Conservation (phyloP, 2,113 vertebrate genomes). For the Addax nasomaculatus region DNA sequence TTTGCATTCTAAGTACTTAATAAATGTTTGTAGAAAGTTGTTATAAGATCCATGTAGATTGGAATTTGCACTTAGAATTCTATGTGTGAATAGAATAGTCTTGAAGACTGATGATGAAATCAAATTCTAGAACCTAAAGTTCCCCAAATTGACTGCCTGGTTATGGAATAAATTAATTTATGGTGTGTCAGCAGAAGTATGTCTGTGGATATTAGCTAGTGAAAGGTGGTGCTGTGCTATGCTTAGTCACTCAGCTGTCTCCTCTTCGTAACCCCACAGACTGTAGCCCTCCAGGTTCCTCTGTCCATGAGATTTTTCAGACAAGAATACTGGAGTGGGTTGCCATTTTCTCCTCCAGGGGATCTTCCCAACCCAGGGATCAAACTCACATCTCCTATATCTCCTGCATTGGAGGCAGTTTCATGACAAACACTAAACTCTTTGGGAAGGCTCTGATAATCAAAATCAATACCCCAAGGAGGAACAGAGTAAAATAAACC, state of each 20-base stretch:
- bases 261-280: background rate
- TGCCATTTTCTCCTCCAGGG: background rate
- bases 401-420: background rate
- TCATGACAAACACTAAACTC: background rate
- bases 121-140: conserved; percentile 28
- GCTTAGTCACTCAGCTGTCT: background rate
- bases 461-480: background rate
- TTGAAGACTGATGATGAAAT: background rate
- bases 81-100: background rate
- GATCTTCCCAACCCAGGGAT: background rate
- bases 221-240: background rate
- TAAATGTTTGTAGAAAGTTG: conserved; percentile 19
- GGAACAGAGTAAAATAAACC: background rate
- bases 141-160: background rate
- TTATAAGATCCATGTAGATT: background rate
- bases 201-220: background rate
- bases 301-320: background rate
- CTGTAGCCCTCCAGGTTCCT: background rate
- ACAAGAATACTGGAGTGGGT: background rate
- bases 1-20: background rate
- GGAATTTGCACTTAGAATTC: conserved; percentile 10
- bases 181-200: conserved; percentile 9
- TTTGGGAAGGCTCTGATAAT: background rate
- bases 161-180: conserved; percentile 14
- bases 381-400: background rate